A percentile compares a stretch with the other conserved stretches of the same genome.
phyloP scores from a whole-genome alignment of 2,888 invertebrate genomes.

The Drosophila setosimentum region DNA sequence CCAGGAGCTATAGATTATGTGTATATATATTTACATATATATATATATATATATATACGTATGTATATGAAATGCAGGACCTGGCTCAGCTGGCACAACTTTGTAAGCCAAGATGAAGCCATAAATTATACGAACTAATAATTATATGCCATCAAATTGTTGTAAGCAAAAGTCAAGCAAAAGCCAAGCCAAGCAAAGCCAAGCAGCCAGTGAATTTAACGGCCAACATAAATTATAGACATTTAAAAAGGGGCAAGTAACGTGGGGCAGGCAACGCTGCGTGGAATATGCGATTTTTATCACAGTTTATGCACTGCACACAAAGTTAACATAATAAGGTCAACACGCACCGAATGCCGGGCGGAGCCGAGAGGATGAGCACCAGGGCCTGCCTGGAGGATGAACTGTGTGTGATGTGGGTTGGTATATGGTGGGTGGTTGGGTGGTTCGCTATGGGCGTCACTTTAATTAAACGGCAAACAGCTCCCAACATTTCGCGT shows the following conservation, averaged over 20 bases:
- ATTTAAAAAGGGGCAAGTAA: constrained; percentile 63
- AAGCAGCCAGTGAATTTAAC: constrained; percentile 66
- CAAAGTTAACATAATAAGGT: constrained; percentile 79
- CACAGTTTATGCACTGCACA: constrained; percentile 78
- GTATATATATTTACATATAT: constrained; percentile 2
- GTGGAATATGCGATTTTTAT: constrained; percentile 75
- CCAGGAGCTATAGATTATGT: constrained; percentile 8
- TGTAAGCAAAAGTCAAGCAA: constrained; percentile 53
- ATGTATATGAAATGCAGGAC: constrained; percentile 26
- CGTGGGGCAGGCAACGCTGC: constrained; percentile 38
- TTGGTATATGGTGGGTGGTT: not conserved
- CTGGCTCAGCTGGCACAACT: constrained; percentile 43
- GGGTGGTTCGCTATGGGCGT: constrained; percentile 24
- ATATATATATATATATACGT: not conserved
- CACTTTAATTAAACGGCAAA: constrained; percentile 73
- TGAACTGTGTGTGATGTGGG: not conserved
- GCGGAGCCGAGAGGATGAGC: constrained; percentile 3
- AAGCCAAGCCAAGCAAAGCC: constrained; percentile 29
- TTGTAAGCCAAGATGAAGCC: constrained; percentile 67
- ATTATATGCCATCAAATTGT: constrained; percentile 75
- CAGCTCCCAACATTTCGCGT: constrained; percentile 38
- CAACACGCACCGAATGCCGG: constrained; percentile 51
- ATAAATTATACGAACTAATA: constrained; percentile 80
- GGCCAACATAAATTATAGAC: constrained; percentile 75
- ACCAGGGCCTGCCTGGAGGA: constrained; percentile 1